Percentiles rank a stretch among this genome's conserved stretches.
Conservation (phyloP, 2,888 invertebrate species). For the Platynereis dumerilii region DNA sequence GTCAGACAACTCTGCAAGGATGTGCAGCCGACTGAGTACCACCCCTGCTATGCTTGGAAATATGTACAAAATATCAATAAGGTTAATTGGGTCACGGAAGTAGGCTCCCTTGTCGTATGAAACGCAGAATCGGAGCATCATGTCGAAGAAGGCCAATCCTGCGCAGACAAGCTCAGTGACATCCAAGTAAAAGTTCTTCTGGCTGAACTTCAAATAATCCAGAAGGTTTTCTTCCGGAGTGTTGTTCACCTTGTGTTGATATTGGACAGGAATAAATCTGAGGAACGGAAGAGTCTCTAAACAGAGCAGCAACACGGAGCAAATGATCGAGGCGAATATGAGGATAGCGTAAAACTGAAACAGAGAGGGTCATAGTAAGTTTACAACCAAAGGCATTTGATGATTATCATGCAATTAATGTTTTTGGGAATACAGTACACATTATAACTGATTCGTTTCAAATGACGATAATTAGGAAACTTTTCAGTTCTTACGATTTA, state of each 20-base stretch:
- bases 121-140: not conserved
- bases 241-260: not conserved
- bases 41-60: slow-evolving; percentile 7
- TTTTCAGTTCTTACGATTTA: no score
- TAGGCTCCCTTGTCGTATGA: not conserved
- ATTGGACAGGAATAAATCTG: not conserved
- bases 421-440: no score
- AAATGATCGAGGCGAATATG: slow-evolving; percentile 7
- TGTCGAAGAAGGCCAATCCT: slow-evolving; percentile 6
- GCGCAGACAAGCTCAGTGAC: slow-evolving; percentile 4
- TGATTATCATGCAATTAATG: no score
- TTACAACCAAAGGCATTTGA: no score
- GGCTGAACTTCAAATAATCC: slow-evolving; percentile 9
- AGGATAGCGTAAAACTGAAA: slow-evolving; percentile 10
- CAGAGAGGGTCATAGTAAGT: no score
- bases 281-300: slow-evolving; percentile 14
- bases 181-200: not conserved
- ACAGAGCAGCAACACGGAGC: slow-evolving; percentile 6
- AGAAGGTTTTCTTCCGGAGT: not conserved
- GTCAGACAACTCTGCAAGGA: not conserved
- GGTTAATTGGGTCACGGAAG: slow-evolving; percentile 1
- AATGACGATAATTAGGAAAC: no score
- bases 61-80: not conserved
- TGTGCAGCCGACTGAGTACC: not conserved
- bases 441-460: no score